phyloP scores from a whole-genome alignment of 2,888 invertebrate genomes.

The Mallateleia sp. region DNA sequence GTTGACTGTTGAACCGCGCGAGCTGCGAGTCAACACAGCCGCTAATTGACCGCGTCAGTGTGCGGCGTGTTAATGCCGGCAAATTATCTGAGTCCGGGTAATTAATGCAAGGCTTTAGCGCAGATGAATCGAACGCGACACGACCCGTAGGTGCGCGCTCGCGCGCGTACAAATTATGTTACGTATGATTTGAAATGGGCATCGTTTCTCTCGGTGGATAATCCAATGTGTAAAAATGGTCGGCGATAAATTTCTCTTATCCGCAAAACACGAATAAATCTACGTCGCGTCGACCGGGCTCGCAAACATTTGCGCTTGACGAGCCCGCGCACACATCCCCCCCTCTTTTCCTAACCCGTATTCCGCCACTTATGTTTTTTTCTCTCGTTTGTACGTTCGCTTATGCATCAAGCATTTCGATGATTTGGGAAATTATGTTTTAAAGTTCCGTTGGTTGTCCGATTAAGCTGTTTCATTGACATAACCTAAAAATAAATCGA shows the following conservation, averaged over 20 bases:
- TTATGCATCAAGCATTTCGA: constrained; percentile 2
- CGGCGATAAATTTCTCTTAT: constrained; percentile 85
- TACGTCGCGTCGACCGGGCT: constrained; percentile 82
- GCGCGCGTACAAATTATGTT: constrained; percentile 54
- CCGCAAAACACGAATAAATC: constrained; percentile 85
- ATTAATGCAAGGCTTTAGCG: constrained; percentile 45
- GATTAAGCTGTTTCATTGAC: too few species aligned
- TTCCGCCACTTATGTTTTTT: constrained; percentile 17
- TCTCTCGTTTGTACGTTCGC: not conserved
- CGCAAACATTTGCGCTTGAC: constrained; percentile 80
- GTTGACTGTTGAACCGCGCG: too few species aligned
- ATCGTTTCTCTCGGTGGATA: constrained; percentile 78
- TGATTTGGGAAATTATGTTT: not conserved
- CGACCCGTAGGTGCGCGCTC: not conserved
- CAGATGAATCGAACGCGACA: constrained; percentile 55
- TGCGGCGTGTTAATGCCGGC: too few species aligned
- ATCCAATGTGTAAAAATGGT: constrained; percentile 84
- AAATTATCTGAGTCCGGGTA: constrained; percentile 38
- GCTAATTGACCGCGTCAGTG: too few species aligned
- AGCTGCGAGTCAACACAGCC: too few species aligned
- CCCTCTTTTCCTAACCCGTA: not conserved
- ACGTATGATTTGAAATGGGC: constrained; percentile 74
- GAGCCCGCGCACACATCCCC: constrained; percentile 55
- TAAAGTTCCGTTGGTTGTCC: too few species aligned
- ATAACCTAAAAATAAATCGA: too few species aligned